Base-by-base conservation (phyloP, 1,140 invertebrate species). In the Drosophila kepulauana region DNA sequence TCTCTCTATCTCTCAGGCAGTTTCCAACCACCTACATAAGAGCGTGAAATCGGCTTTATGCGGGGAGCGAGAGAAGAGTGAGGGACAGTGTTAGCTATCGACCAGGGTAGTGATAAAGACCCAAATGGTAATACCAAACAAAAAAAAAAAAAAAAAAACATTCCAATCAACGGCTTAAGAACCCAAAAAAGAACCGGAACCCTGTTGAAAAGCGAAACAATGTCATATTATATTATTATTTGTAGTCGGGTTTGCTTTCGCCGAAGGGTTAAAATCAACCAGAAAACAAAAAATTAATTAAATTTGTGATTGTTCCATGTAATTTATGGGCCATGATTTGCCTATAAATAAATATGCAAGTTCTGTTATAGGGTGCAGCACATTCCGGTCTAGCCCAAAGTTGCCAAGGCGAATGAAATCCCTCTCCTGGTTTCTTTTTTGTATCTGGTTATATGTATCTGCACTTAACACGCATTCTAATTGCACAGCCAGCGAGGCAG, bases 381-480 rank as follows among this genome's bases (percentile, higher is more conserved):
- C 49, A 68, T 45, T 35, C 35, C 71, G 10, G 64, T 68, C 38
- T 68, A 61, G 71, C 38, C 38, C 25, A 46, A 61, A 58, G 46
- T 25, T 71, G 51, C 41, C 68, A 15, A 49, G 51, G 38, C 63
- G 69, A 76, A 77, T 72, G 73, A 81, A 10, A 38, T 38, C 35
- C 10, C 33, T 25, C 20, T 25, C 3, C 85, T 84, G 51, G 0
- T 25, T 20, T 2, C 3, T 74, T 46, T 49, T 77, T 74, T 63
- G 81, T 85, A 70, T 70, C 57, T 86, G 33, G 25, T 13, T 57
- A 28, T 68, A 28, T 69, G 59, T 75, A 82, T 88, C 76, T 88
- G 82, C 84, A 88, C 85, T 88, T 88, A 88, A 88, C 88, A 91
- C 89, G 88, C 88, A 91, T 91, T 91, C 89, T 91, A 91, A 91